These are phyloP conservation scores for Furcula furcula DNA, from an alignment of 2,888 invertebrate genomes.

Conservation along the genomic window DNA sequence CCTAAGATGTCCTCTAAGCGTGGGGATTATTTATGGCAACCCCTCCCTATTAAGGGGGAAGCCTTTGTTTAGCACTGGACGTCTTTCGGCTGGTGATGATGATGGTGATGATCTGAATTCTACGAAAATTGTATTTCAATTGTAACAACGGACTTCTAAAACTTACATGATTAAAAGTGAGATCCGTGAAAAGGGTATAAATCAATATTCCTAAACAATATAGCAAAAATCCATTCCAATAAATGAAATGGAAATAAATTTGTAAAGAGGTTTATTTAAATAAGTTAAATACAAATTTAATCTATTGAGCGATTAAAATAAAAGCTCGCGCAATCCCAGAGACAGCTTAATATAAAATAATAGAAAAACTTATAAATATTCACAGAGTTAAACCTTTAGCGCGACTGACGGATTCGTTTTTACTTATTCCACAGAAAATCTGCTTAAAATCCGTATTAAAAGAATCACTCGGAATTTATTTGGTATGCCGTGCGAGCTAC, in stretches of 20 bases:
- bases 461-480: slow-evolving; percentile 81
- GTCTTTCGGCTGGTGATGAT: too few relatives aligned
- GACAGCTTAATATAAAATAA: slow-evolving; percentile 74
- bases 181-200: too few relatives aligned
- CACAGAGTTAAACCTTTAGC: slow-evolving; percentile 74
- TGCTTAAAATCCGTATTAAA: slow-evolving; percentile 82
- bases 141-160: too few relatives aligned
- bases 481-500: slow-evolving; percentile 38
- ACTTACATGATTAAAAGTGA: too few relatives aligned
- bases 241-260: slow-evolving; percentile 13
- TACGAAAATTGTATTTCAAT: too few relatives aligned
- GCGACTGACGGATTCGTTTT: slow-evolving; percentile 78
- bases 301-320: slow-evolving; percentile 59
- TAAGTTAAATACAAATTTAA: slow-evolving; percentile 52
- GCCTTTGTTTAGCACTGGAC: too few relatives aligned
- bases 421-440: slow-evolving; percentile 81
- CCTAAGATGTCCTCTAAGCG: too few relatives aligned
- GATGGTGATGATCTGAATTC: too few relatives aligned
- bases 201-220: too few relatives aligned
- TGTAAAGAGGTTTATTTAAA: slow-evolving; percentile 41
- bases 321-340: slow-evolving; percentile 47
- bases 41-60: too few relatives aligned
- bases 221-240: too few relatives aligned
- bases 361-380: slow-evolving; percentile 81
- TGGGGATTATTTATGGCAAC: too few relatives aligned